These are phyloP conservation scores for Nettapus auritus DNA, from an alignment of 2,113 vertebrate species.

Conservation along the genomic window DNA sequence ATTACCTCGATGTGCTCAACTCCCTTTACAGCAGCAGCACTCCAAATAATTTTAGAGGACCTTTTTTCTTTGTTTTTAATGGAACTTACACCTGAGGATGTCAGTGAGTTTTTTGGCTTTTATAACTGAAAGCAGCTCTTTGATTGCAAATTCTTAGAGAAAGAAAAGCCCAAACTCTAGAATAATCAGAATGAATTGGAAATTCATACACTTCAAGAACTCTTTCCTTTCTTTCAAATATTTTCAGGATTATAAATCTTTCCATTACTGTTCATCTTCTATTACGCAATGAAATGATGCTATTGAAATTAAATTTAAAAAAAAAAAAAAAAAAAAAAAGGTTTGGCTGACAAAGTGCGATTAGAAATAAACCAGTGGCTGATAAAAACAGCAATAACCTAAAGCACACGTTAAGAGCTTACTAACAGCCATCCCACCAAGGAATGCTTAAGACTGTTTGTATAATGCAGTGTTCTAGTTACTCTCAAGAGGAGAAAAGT, in stretches of 20 bases:
- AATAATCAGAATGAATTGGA: background rate
- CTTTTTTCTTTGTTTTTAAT: background rate
- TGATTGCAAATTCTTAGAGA: background rate
- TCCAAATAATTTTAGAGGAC: background rate
- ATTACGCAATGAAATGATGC: background rate
- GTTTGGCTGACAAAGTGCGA: background rate
- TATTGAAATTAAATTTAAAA: background rate
- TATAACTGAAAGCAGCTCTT: background rate
- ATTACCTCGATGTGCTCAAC: background rate
- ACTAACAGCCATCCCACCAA: background rate
- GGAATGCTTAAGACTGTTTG: constrained; percentile 21
- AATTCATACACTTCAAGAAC: background rate
- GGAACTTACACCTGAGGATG: background rate
- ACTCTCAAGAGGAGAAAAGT: constrained; percentile 9
- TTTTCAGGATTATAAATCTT: background rate
- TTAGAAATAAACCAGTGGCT: background rate
- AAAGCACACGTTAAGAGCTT: background rate
- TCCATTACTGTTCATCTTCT: background rate
- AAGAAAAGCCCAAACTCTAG: background rate
- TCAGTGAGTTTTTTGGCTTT: background rate
- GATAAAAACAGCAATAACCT: background rate
- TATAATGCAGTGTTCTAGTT: background rate
- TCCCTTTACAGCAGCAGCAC: background rate
- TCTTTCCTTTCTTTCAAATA: background rate
- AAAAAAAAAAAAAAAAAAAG: accelerated